Evolutionary conservation across 1,140 invertebrate genomes (phyloP).

Genomic region (Formica selysi): DNA sequence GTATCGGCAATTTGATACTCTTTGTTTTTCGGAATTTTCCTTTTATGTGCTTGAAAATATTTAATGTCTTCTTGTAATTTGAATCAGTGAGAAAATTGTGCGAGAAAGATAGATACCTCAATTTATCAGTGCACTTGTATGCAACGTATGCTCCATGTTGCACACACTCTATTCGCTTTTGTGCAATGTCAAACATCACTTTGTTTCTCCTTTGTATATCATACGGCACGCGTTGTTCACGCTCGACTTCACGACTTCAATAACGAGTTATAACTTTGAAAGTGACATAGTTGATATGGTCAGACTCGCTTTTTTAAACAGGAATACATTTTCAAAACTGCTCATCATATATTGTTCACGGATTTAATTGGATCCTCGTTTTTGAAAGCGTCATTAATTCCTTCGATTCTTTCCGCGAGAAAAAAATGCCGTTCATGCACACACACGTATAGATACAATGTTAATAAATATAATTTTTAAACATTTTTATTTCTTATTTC

Average conservation of each 20-base stretch:
- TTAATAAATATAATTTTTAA: neutral
- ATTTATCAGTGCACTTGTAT: neutral
- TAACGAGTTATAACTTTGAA: constrained; percentile 39
- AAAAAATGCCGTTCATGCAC: neutral
- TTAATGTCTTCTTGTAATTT: neutral
- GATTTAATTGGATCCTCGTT: neutral
- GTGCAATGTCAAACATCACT: constrained; percentile 8
- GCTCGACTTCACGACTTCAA: constrained; percentile 7
- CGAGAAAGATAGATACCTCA: neutral
- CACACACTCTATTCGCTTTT: constrained; percentile 11
- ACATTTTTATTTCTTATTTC: neutral
- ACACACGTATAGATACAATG: neutral
- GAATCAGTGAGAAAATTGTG: neutral
- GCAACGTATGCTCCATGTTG: neutral
- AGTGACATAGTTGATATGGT: neutral
- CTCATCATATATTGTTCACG: neutral
- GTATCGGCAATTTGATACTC: neutral
- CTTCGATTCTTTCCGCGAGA: neutral
- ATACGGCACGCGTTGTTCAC: neutral
- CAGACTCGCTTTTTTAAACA: neutral
- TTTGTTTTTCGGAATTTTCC: neutral
- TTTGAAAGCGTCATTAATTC: neutral
- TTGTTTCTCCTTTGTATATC: neutral
- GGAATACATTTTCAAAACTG: neutral
- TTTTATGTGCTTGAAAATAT: neutral